Base-by-base conservation (phyloP, 2,113 vertebrate species). In the Apus apus region DNA sequence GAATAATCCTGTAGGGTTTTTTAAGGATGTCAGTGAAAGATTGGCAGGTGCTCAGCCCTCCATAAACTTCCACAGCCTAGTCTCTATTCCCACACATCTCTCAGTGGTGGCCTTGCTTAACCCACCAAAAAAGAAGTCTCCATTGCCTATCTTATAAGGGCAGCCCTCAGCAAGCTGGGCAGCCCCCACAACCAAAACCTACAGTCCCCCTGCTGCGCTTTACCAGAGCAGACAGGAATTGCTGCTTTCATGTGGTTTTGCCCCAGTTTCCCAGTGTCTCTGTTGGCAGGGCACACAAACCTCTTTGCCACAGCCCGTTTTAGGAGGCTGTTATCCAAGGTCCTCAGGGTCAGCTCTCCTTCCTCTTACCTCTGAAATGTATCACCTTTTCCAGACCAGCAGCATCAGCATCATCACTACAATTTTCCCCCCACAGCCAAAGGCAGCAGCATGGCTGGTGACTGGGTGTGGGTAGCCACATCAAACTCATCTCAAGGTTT, bases 51-150 rank as follows among this genome's bases (percentile, higher is more conserved):
- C n/a, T 76, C 18, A 62, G 30, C 8, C 56, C 22, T 51, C 46
- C 23, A 11, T 23, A 7, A 60, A 56, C 13, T 56, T 53, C n/a
- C 19, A 17, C 38, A 25, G 17, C n/a, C 17, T 8, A 10, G 16
- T 51, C 13, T 38, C 27, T 89, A 9, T 71, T 81, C 30, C 54
- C 34, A 66, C 15, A 53, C 27, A 29, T 30, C 21, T 56, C 21
- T 32, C 21, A 1, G 1, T 9, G 23, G 38, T 45, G 67, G 40
- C 26, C 25, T 84, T 1, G 0, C 21, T 87, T 64, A 19, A 17
- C 46, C 2, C 5, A 3, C 4, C 6, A 8, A 0, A 3, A 5
- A 40, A 43, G 13, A 43, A 14, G 40, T 19, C 25, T 76, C 56
- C 10, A 11, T 27, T 91, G 11, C 17, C 15, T 51, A 36, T 8